Evolutionary conservation across 2,113 vertebrate genomes (phyloP), one percentile per base, ranked within the genome.

Genomic region (Myocastor coypus): DNA sequence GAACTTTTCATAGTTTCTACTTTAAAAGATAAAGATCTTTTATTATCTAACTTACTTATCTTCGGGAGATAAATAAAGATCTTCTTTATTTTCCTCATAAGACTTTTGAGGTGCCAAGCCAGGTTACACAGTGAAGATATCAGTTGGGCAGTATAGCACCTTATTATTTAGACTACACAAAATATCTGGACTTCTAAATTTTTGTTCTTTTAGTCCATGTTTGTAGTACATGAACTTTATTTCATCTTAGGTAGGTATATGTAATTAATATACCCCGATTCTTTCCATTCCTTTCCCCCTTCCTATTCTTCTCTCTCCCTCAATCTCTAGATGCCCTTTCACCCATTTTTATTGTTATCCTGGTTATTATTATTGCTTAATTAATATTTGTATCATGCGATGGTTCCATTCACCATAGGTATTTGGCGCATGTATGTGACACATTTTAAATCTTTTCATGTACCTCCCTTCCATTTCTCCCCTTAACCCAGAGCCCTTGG

Each of bases 1-100:
- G 75, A 75, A 93, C 8, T 73, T 94, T 32, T 50, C 28, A 78
- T 71, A 69, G 26, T 68, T 73, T 96, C 91, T 30, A 69, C 30
- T 80, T 93, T 82, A 85, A 94, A 82, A 85, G 32, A 57, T 57
- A 57, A 57, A 57, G 16, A 57, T 57, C 55, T 57, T 57, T 57
- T 57, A 57, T 57, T 57, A 57, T 57, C 55, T 57, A 57, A 19
- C 55, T 19, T 57, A 57, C 19, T 57, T 57, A 57, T 57, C 55
- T 57, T 57, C 5, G 16, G 55, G 16, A 57, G 55, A 57, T 57
- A 57, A 17, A 57, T 57, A 57, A 75, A 46, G 42, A 46, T 22
- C 26, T 75, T 80, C 42, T 59, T n/a, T 80, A 10, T 57, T 93
- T 91, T 73, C 22, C 57, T 83, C 37, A 46, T 64, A 89, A 89